phyloP scores from a whole-genome alignment of 2,113 vertebrate genomes.

The Melanerpes formicivorus region DNA sequence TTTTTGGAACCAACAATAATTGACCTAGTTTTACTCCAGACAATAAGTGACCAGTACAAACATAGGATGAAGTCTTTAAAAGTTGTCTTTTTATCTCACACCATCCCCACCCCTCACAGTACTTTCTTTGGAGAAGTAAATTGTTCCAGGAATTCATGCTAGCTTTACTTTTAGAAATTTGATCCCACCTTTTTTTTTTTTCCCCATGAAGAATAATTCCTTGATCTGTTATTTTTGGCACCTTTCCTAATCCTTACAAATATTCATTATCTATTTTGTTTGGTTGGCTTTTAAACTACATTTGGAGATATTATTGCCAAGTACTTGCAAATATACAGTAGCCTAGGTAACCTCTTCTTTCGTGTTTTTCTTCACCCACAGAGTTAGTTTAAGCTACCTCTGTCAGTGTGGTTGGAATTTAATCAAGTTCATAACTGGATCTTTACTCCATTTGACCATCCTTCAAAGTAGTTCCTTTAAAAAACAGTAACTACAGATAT shows the following conservation, averaged over 20 bases:
- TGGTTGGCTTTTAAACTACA: slow-evolving; percentile 54
- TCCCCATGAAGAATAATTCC: slow-evolving; percentile 53
- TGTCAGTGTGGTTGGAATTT: neutral
- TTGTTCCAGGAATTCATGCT: slow-evolving; percentile 10
- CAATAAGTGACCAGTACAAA: slow-evolving; percentile 15
- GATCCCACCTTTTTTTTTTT: slow-evolving; percentile 27
- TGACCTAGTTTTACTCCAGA: slow-evolving; percentile 48
- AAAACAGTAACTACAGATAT: neutral
- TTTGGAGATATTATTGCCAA: slow-evolving; percentile 50
- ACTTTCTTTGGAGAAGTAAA: slow-evolving; percentile 15
- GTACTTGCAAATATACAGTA: slow-evolving; percentile 52
- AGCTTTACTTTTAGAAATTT: slow-evolving; percentile 47
- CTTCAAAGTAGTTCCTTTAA: neutral
- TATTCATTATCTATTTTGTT: slow-evolving; percentile 63
- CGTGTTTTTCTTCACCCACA: slow-evolving; percentile 7
- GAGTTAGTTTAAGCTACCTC: slow-evolving; percentile 16
- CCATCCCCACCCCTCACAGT: neutral
- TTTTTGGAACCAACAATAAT: slow-evolving; percentile 21
- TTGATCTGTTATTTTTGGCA: slow-evolving; percentile 63
- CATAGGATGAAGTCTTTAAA: neutral
- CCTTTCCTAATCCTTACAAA: slow-evolving; percentile 57
- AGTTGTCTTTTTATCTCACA: neutral
- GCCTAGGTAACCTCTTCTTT: slow-evolving; percentile 47
- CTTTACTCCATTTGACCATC: neutral
- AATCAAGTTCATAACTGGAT: neutral